Conservation (phyloP, 2,888 invertebrate genomes). For the Tetanocera ferruginea region DNA sequence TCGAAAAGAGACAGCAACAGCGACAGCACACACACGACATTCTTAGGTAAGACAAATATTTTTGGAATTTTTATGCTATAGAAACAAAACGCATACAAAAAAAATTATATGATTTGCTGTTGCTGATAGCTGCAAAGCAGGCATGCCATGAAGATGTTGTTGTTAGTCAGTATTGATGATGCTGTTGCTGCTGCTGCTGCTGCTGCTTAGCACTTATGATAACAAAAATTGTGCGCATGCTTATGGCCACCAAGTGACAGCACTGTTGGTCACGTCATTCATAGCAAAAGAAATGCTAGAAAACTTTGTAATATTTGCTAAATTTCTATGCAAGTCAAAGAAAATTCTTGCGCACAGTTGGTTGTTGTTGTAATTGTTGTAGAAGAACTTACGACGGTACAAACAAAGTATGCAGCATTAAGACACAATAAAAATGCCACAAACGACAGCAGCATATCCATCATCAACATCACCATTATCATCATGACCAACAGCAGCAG, state of each 20-base stretch:
- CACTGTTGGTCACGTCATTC: background rate
- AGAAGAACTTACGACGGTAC: no score
- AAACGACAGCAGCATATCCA: background rate
- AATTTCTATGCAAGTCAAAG: no score
- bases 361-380: no score
- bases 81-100: no score
- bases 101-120: background rate
- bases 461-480: background rate
- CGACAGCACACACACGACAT: background rate
- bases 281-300: background rate
- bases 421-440: no score
- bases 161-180: constrained; percentile 5
- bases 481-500: no score
- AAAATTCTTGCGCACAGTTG: no score
- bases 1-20: background rate
- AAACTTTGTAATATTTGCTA: background rate
- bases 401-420: no score
- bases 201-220: background rate
- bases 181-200: background rate
- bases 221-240: background rate
- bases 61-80: background rate
- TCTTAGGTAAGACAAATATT: constrained; percentile 7
- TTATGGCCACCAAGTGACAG: background rate
- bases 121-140: background rate
- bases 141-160: background rate